phyloP scores from a whole-genome alignment of 2,113 vertebrate genomes.

The Mixornis gularis region DNA sequence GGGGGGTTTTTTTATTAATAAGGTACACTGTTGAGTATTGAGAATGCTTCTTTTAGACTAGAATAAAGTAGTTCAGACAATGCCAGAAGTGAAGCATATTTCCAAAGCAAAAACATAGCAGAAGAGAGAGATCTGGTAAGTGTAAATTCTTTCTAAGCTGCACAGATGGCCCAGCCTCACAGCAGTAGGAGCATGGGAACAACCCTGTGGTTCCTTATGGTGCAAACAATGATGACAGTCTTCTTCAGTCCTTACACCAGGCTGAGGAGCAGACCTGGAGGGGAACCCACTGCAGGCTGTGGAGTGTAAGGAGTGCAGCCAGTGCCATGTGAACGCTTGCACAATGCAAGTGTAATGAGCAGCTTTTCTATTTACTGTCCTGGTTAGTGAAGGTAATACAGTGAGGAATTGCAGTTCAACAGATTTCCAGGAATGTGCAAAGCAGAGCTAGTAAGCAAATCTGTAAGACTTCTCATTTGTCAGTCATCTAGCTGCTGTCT shows the following conservation, averaged over 20 bases:
- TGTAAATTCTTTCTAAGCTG: background rate
- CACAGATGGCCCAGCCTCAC: background rate
- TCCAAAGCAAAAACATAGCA: background rate
- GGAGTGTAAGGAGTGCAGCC: background rate
- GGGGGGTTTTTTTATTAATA: background rate
- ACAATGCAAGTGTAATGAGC: background rate
- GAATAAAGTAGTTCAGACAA: background rate
- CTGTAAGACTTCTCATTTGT: background rate
- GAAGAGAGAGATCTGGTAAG: background rate
- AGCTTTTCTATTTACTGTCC: background rate
- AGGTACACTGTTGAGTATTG: background rate
- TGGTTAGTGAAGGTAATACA: background rate
- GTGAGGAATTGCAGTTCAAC: background rate
- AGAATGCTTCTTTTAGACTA: background rate
- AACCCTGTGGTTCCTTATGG: background rate
- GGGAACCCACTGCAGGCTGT: background rate
- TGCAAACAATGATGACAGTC: background rate
- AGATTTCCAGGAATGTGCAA: background rate
- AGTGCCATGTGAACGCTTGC: background rate
- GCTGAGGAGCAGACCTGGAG: background rate
- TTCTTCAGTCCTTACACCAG: background rate
- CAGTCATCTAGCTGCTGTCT: background rate
- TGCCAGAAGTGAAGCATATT: background rate
- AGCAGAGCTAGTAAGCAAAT: background rate
- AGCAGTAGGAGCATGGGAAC: background rate